Evolutionary conservation across 1,140 invertebrate genomes (phyloP), one percentile per base, ranked within the genome.

Genomic region (Acromyrmex charruanus): DNA sequence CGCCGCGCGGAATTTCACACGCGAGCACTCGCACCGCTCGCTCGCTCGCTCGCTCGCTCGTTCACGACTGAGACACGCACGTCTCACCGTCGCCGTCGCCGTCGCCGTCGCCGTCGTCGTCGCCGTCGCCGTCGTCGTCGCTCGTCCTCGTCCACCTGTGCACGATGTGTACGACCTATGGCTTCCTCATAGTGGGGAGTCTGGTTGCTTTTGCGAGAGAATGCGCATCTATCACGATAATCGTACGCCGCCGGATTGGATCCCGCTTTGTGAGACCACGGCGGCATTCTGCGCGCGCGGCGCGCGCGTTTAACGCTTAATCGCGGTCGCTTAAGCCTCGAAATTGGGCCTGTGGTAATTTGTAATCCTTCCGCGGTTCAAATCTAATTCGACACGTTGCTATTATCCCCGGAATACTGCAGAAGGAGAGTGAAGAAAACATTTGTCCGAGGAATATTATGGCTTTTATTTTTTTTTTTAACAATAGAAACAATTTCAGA

Each of bases 51-150:
- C 69, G 55, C 80, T 58, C 68, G 80, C 69, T 63, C 69, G 55
- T 18, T 75, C 80, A 44, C 80, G 55, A 84, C 80, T 84, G 80
- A 75, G 69, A 84, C 69, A 84, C 69, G 80, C 80, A 84, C 69
- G 39, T 49, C 28, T 21, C 77, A 31, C 31, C 80, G 68, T 58
- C 9, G 28, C 28, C 61, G 44, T 68, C 77, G 5, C 31, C 31
- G 77, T 68, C 77, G 5, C 31, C 31, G 77, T 25, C 25, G 25
- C 55, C 51, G 66, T 39, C 63, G 65, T 58, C 65, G 79, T 81
- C 79, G 5, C 31, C 31, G 77, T 68, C 77, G 5, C 31, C 31
- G 77, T 25, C 25, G 25, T 68, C 51, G 66, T 39, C 63, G 65
- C 16, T 58, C 65, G 79, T 81, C 79, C 79, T 81, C 79, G 79